Evolutionary conservation across 2,113 vertebrate species (phyloP), one percentile per base, ranked within the genome.

Genomic region (Barnardius zonarius): DNA sequence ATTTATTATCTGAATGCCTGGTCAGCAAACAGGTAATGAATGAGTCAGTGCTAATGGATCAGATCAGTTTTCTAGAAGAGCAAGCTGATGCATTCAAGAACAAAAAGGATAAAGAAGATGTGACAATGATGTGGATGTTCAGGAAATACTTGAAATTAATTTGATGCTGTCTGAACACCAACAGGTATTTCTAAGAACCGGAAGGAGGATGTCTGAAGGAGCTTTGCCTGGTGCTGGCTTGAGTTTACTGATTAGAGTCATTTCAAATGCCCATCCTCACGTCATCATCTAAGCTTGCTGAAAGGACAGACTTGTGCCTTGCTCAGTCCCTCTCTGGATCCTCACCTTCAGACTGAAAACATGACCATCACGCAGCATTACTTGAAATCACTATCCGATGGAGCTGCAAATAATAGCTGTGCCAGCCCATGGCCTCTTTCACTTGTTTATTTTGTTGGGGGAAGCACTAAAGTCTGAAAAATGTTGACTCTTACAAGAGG

Each of bases 391-490:
- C 52, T 93, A 30, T 70, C 49, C 82, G 81, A 55, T 73, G 46
- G 74, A 91, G 46, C 49, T 87, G 75, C 62, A 89, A 25, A 69
- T 88, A 75, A 48, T 23, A 85, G 68, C 64, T 80, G 27, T 77
- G 79, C 52, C 37, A 84, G 33, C 52, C 75, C 22, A 11, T 25
- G 28, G 52, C 23, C 44, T 48, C 69, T 72, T 93, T 91, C 28
- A 57, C 66, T 64, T 95, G 52, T 68, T 84, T 83, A 24, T 93
- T 87, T 91, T 94, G 33, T 61, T 88, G 75, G 35, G 79, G 78
- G 31, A 93, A 86, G 93, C 67, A 78, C 85, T 88, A 22, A 66
- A 93, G 67, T 88, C 88, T 94, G 70, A 43, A 46, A 90, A 82
- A 25, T 83, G 43, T 88, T 89, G 74, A 87, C 46, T 94, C 23